Conservation (phyloP, 2,888 invertebrate species). For the Drosophila vallismaia region DNA sequence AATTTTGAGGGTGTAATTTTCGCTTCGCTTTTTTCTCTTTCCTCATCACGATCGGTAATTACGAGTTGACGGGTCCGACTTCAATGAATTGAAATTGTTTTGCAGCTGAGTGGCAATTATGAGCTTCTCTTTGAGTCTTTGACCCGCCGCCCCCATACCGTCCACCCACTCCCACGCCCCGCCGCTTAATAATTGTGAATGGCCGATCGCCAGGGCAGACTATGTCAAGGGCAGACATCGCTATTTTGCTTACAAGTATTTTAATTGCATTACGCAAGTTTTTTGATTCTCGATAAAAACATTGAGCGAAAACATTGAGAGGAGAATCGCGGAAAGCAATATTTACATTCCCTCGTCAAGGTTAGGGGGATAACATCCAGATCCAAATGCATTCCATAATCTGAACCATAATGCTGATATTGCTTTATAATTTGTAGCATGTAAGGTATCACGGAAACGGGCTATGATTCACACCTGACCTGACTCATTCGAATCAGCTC, state of each 20-base stretch:
- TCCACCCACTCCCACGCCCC: slow-evolving; percentile 7
- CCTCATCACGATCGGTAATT: slow-evolving; percentile 56
- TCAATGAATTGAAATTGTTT: slow-evolving; percentile 72
- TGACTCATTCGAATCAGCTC: slow-evolving; percentile 40
- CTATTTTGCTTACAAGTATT: slow-evolving; percentile 41
- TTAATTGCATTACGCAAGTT: slow-evolving; percentile 70
- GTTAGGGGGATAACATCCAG: not conserved
- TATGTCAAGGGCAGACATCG: slow-evolving; percentile 60
- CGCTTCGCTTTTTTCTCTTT: slow-evolving; percentile 8
- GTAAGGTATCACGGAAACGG: slow-evolving; percentile 57
- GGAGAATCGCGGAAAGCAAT: not conserved
- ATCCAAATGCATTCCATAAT: slow-evolving; percentile 30
- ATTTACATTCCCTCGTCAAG: slow-evolving; percentile 19
- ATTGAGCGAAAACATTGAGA: slow-evolving; percentile 22
- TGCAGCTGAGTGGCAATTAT: slow-evolving; percentile 58
- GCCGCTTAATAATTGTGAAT: slow-evolving; percentile 9
- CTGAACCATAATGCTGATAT: not conserved
- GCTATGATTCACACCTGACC: slow-evolving; percentile 55
- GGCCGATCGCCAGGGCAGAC: slow-evolving; percentile 50
- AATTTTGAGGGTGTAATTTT: slow-evolving; percentile 45
- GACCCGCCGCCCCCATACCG: slow-evolving; percentile 3
- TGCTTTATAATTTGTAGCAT: slow-evolving; percentile 29
- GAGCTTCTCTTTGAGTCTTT: slow-evolving; percentile 19
- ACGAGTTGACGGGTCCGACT: slow-evolving; percentile 54
- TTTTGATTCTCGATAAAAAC: slow-evolving; percentile 38